A percentile compares a stretch with the other conserved stretches of the same genome.
These are phyloP conservation scores for Rutpela maculata DNA, from an alignment of 2,888 invertebrate species.

Conservation along the genomic window DNA sequence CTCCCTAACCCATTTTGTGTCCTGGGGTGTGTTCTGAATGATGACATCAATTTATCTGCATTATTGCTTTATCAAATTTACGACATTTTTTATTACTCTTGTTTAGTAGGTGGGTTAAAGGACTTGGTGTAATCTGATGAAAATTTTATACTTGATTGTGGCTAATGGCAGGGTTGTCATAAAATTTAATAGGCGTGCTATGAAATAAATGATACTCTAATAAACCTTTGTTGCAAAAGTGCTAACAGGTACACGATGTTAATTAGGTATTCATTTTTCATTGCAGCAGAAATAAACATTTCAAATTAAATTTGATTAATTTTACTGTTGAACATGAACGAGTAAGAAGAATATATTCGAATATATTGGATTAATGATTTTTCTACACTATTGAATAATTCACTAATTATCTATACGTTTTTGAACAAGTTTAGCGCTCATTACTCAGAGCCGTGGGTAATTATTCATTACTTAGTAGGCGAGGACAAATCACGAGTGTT, in stretches of 20 bases:
- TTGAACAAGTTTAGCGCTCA: too few species aligned
- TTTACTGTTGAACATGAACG: background rate
- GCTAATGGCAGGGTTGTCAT: slow-evolving; percentile 33
- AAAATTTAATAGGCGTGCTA: slow-evolving; percentile 24
- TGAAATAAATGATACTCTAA: slow-evolving; percentile 16
- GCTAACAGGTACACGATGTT: slow-evolving; percentile 26
- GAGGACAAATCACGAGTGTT: too few species aligned
- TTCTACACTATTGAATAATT: too few species aligned
- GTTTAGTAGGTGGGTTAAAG: slow-evolving; percentile 25
- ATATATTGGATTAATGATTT: too few species aligned
- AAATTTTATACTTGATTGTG: slow-evolving; percentile 33
- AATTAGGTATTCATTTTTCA: slow-evolving; percentile 23
- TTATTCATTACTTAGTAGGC: too few species aligned
- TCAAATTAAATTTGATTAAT: slow-evolving; percentile 10
- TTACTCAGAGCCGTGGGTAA: too few species aligned
- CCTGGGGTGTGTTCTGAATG: slow-evolving; percentile 10
- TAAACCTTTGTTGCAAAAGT: slow-evolving; percentile 20
- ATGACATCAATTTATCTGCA: slow-evolving; percentile 25
- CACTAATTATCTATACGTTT: too few species aligned
- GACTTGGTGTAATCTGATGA: slow-evolving; percentile 9
- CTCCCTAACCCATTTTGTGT: slow-evolving; percentile 5
- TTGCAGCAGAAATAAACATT: background rate
- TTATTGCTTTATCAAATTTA: slow-evolving; percentile 37
- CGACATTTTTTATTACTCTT: slow-evolving; percentile 23
- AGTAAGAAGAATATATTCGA: too few species aligned